Percentiles rank a stretch among this genome's conserved stretches.
Conservation (phyloP, 2,113 vertebrate genomes). For the Oceanites oceanicus region DNA sequence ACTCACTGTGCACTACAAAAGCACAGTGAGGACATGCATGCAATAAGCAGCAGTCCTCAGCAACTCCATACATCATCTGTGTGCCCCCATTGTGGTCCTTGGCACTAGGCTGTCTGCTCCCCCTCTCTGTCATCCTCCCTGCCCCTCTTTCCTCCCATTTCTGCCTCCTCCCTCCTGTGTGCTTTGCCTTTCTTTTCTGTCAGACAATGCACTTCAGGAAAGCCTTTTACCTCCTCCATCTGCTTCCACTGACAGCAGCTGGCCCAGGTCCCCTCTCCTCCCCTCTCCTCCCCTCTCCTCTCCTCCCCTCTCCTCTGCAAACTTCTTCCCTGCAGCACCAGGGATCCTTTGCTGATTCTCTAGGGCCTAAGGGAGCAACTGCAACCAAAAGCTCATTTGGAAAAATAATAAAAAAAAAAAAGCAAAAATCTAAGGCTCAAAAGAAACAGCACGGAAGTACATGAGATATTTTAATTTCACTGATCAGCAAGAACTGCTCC, state of each 20-base stretch:
- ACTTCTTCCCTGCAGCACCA: neutral
- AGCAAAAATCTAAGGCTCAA: neutral
- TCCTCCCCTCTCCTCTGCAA: neutral
- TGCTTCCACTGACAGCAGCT: neutral
- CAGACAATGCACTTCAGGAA: neutral
- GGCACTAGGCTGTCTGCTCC: neutral
- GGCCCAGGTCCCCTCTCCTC: neutral
- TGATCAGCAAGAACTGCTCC: neutral
- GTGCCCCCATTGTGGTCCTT: neutral
- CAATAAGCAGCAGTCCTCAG: neutral
- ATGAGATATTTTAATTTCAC: neutral
- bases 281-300: neutral
- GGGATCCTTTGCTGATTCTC: neutral
- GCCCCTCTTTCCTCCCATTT: neutral
- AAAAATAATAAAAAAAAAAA: neutral
- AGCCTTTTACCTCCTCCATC: neutral
- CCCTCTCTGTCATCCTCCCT: neutral
- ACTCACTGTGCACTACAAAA: rapidly evolving
- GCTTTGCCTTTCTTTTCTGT: neutral
- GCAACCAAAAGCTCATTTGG: neutral
- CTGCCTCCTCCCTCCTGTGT: neutral
- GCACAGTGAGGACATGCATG: rapidly evolving
- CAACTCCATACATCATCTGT: neutral
- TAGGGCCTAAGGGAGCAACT: neutral
- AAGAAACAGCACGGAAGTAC: neutral